Evolutionary conservation across 1,140 invertebrate genomes (phyloP), one percentile per base, ranked within the genome.

Genomic region (Sycophila sp.): DNA sequence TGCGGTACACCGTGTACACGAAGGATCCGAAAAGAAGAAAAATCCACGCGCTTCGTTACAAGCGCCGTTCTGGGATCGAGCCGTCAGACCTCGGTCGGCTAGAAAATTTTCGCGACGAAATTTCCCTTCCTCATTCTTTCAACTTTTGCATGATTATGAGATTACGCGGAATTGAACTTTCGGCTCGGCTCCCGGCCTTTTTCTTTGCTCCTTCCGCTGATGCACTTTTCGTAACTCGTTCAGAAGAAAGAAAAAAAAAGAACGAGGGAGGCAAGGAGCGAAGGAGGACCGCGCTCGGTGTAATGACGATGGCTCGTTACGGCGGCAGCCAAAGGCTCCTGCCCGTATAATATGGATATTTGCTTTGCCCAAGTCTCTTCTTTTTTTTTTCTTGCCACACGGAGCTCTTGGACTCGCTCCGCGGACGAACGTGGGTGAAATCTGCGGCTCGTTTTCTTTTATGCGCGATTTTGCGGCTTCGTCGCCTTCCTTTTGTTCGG

Each of bases 121-220:
- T 76, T 78, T 79, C 78, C 74, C 42, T 38, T 24, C 49, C 47
- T 73, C 75, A 71, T 78, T 73, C 59, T 80, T 79, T 77, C 78
- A 80, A 81, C 80, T 81, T 80, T 80, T 80, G 79, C 75, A 75
- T 76, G 75, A 78, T 79, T 71, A 71, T 49, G 49, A 71, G 69
- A 74, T 71, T 64, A 69, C 53, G 75, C 73, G 75, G 76, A 77
- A 81, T 81, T 80, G 80, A 81, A 80, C 78, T 80, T 80, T 75
- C n/a, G 77, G 76, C 69, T 75, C 73, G 28, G 42, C 36, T n/a
- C 56, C 19, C 10, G 22, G 53, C 30, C 56, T 28, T 60, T 42
- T 60, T 15, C 26, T 28, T 5, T 32, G 28, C 51, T 24, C 22
- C 73, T 15, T 11, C 64, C 17, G 34, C 62, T 47, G 47, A 67